phyloP scores from a whole-genome alignment of 2,797 vertebrate species.

The Crax fasciolata region DNA sequence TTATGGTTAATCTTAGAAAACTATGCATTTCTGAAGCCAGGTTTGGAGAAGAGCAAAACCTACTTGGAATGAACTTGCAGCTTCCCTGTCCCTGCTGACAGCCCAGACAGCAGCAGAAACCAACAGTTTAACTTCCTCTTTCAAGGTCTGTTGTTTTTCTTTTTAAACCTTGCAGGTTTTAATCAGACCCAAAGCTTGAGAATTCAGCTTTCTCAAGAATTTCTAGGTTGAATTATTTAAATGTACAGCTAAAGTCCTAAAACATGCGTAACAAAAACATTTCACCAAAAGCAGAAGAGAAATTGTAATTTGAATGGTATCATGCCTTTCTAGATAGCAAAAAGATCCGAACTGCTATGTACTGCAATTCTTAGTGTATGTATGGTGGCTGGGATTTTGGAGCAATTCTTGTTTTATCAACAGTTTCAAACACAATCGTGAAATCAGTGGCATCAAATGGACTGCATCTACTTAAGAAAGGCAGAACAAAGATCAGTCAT shows the following conservation, averaged over 20 bases:
- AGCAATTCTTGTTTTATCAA: not conserved
- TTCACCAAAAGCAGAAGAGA: fast-evolving
- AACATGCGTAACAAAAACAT: fast-evolving
- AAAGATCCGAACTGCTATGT: not conserved
- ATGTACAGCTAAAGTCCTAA: not conserved
- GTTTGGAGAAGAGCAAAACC: not conserved
- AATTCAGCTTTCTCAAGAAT: not conserved
- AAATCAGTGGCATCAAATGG: not conserved
- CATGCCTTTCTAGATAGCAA: not conserved
- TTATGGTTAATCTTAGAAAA: not conserved
- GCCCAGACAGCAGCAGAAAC: constrained; percentile 61
- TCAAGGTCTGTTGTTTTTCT: constrained; percentile 3
- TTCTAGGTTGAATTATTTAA: not conserved
- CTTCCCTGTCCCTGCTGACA: not conserved
- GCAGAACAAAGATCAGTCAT: not conserved
- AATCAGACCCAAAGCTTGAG: not conserved
- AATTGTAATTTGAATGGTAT: not conserved
- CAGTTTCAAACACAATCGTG: not conserved
- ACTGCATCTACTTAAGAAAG: not conserved
- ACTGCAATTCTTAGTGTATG: not conserved
- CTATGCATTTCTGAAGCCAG: not conserved
- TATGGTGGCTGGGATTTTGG: not conserved
- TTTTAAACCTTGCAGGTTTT: constrained; percentile 11
- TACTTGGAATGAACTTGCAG: not conserved
- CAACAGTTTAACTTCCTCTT: constrained; percentile 73